phyloP scores from a whole-genome alignment of 2,797 vertebrate genomes.

The Parotocinclus haroldoi region DNA sequence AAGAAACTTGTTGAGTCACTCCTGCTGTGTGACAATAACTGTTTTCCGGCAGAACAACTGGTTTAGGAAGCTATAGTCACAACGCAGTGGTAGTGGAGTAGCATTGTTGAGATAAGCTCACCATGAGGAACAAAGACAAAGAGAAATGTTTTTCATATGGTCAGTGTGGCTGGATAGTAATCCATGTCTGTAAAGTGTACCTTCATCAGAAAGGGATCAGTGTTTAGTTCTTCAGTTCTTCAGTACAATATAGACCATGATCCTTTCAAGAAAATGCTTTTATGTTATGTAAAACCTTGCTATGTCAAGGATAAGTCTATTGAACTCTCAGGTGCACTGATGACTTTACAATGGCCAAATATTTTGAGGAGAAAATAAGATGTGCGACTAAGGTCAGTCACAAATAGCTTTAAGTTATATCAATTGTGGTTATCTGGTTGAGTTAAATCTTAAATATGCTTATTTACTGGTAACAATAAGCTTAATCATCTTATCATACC shows the following conservation, averaged over 20 bases:
- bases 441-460: no score
- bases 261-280: neutral
- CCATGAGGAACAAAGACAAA: constrained; percentile 55
- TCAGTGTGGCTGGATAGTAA: constrained; percentile 49
- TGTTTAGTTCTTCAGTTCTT: constrained; percentile 29
- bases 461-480: no score
- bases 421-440: no score
- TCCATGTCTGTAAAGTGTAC: constrained; percentile 40
- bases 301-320: neutral
- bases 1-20: constrained; percentile 64
- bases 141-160: constrained; percentile 61
- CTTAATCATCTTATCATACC: no score
- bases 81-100: constrained; percentile 28
- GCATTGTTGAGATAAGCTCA: constrained; percentile 45
- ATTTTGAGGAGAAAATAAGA: no score
- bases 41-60: constrained; percentile 62
- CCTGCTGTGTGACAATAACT: constrained; percentile 83
- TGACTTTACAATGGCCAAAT: no score
- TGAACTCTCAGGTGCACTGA: neutral
- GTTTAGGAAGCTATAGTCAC: constrained; percentile 41
- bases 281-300: constrained; percentile 4
- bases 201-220: constrained; percentile 38
- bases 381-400: no score
- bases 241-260: neutral
- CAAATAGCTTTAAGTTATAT: no score